A percentile compares a stretch with the other conserved stretches of the same genome.
phyloP scores from a whole-genome alignment of 2,797 vertebrate species.

The Leptodactylus fallax region DNA sequence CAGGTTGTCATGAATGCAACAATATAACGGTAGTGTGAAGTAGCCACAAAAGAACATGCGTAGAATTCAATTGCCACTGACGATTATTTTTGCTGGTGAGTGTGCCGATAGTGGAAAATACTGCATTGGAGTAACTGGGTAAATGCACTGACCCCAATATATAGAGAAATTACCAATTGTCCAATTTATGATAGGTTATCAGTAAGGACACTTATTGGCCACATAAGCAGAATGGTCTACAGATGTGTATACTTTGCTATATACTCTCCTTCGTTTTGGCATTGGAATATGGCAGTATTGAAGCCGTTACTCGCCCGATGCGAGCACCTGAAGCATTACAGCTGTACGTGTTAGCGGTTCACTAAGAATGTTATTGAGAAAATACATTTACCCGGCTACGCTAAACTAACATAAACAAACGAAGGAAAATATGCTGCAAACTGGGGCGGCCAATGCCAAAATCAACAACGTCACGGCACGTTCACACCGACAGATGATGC shows the following conservation, averaged over 20 bases:
- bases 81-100: too few relatives aligned
- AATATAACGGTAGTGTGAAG: too few relatives aligned
- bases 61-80: too few relatives aligned
- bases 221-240: not conserved
- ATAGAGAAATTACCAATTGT: too few relatives aligned
- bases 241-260: not conserved
- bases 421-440: conserved; percentile 25
- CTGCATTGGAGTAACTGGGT: not conserved
- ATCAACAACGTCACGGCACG: conserved; percentile 54
- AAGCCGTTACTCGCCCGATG: not conserved
- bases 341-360: conserved; percentile 52
- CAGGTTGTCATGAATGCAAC: too few relatives aligned
- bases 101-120: too few relatives aligned
- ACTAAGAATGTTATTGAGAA: conserved; percentile 32
- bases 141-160: too few relatives aligned
- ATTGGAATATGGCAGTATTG: conserved; percentile 1
- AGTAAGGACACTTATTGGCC: not conserved
- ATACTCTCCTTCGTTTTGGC: too few relatives aligned
- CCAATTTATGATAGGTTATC: not conserved
- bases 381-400: conserved; percentile 33
- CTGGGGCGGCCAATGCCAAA: conserved; percentile 64
- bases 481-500: conserved; percentile 64
- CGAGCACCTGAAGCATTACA: conserved; percentile 56
- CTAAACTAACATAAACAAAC: conserved; percentile 55
- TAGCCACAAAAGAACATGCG: too few relatives aligned